Conservation (phyloP, 2,113 vertebrate genomes). For the Rhagologus leucostigma region DNA sequence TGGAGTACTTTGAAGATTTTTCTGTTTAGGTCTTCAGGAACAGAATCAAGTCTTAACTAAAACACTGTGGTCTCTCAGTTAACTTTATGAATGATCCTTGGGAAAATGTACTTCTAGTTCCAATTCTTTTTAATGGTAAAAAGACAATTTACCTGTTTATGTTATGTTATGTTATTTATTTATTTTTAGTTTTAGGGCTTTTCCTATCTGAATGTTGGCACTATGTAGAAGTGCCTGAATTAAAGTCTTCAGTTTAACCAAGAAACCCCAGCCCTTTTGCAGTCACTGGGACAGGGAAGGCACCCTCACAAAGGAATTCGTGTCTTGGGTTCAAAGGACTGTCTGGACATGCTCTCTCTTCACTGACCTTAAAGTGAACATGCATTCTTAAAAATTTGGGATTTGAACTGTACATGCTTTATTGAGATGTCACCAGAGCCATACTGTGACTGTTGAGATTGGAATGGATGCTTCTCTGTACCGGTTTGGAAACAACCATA, state of each 20-base stretch:
- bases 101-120: neutral
- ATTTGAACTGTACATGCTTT: neutral
- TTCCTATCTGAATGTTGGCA: neutral
- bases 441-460: neutral
- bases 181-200: neutral
- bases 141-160: neutral
- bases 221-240: fast-evolving
- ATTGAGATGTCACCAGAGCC: neutral
- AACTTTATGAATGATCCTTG: neutral
- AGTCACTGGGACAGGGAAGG: neutral
- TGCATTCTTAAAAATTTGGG: neutral
- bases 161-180: neutral
- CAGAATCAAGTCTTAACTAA: neutral
- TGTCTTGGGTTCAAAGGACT: neutral
- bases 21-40: neutral
- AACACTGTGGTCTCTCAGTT: neutral
- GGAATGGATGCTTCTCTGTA: neutral
- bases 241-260: neutral
- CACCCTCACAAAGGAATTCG: neutral
- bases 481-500: neutral
- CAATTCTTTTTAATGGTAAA: neutral
- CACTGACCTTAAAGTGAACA: neutral
- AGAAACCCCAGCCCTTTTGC: neutral
- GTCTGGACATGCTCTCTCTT: neutral
- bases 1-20: neutral